Evolutionary conservation across 2,113 vertebrate genomes (phyloP).

Genomic region (Mohoua ochrocephala): DNA sequence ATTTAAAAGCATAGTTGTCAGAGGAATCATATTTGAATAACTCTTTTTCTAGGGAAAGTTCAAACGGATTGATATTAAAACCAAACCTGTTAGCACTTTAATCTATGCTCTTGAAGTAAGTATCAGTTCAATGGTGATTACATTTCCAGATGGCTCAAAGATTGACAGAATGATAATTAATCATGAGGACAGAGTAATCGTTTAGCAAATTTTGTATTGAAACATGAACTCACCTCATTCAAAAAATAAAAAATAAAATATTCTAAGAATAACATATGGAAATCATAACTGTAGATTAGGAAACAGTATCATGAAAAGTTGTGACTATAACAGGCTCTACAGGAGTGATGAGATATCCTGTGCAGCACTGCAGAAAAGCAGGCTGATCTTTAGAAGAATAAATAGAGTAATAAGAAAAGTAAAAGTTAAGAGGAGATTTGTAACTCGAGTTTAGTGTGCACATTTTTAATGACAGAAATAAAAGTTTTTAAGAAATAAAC

Average conservation of each 20-base stretch:
- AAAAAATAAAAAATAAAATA: neutral
- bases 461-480: neutral
- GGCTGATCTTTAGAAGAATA: neutral
- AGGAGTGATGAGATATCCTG: neutral
- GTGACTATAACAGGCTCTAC: neutral
- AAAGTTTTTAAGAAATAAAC: neutral
- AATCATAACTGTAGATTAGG: neutral
- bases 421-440: neutral
- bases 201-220: neutral
- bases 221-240: neutral
- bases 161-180: neutral
- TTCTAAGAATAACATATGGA: neutral
- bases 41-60: neutral
- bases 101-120: neutral
- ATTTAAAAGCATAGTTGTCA: neutral
- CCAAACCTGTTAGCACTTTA: neutral
- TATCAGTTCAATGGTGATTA: neutral
- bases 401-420: neutral
- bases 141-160: neutral
- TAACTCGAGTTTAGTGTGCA: neutral
- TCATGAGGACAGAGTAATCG: neutral
- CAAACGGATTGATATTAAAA: neutral
- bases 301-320: neutral
- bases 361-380: neutral
- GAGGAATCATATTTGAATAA: neutral